phyloP scores from a whole-genome alignment of 2,888 invertebrate species.

The Eupithecia tripunctaria region DNA sequence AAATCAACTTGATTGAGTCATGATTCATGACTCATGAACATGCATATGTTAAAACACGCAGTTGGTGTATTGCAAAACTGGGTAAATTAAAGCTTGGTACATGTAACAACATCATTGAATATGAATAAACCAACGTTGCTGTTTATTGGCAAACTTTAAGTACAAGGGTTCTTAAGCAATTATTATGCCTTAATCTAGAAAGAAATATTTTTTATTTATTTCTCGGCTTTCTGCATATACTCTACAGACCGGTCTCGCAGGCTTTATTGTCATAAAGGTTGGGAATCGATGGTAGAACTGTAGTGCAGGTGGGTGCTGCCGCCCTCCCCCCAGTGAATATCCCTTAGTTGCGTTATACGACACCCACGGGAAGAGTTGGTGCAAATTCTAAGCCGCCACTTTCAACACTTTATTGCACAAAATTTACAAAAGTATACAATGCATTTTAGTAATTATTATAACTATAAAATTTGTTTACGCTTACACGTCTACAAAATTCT shows the following conservation, averaged over 20 bases:
- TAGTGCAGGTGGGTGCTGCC: neutral
- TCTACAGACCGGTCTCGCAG: no score
- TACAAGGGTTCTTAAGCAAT: neutral
- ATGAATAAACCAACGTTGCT: neutral
- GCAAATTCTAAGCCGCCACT: neutral
- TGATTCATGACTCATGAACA: neutral
- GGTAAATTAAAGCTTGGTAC: neutral
- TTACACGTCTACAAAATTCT: neutral
- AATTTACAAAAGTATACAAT: neutral
- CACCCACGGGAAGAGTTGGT: neutral
- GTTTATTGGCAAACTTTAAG: neutral
- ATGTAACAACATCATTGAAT: neutral
- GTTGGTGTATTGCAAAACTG: neutral
- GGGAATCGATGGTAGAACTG: neutral
- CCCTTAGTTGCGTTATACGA: neutral
- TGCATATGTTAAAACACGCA: slow-evolving; percentile 7
- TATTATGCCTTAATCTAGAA: neutral
- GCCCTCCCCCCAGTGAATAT: neutral
- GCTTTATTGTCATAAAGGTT: neutral
- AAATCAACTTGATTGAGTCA: neutral
- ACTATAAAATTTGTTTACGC: neutral
- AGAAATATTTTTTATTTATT: neutral
- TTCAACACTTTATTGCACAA: neutral
- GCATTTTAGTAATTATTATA: neutral
- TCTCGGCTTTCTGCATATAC: neutral